Percentiles rank a stretch among this genome's conserved stretches.
Conservation (phyloP, 2,797 vertebrate species). For the Hemibagrus guttatus region DNA sequence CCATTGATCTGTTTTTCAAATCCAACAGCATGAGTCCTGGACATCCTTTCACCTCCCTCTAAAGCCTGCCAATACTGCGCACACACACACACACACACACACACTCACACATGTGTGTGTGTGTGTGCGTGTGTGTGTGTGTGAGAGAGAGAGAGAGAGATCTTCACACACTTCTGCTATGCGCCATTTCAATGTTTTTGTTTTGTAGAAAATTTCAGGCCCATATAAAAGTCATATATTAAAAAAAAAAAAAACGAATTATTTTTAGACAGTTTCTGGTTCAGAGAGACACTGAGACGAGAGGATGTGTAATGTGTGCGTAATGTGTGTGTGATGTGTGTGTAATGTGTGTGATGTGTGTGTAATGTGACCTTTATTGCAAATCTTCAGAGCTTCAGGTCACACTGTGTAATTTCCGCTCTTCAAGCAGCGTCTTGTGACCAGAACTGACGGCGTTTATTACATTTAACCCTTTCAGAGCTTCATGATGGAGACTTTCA, state of each 20-base stretch:
- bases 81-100: conserved; percentile 37
- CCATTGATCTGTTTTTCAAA: conserved; percentile 60
- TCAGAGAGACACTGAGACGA: not conserved
- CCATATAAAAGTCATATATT: not conserved
- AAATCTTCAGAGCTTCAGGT: not conserved
- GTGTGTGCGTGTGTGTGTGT: conserved; percentile 26
- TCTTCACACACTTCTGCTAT: conserved; percentile 17
- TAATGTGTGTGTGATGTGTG: not conserved
- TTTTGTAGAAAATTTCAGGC: not conserved
- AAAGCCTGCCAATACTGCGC: conserved; percentile 52
- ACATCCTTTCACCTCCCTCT: conserved; percentile 40
- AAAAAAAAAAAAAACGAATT: not conserved
- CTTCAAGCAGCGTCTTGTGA: not conserved
- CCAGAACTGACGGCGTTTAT: not conserved
- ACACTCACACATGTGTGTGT: conserved; percentile 15
- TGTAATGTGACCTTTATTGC: conserved; percentile 21
- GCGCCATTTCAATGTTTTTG: conserved; percentile 2
- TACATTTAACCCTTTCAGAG: not conserved
- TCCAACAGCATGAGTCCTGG: conserved; percentile 45
- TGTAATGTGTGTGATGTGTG: not conserved
- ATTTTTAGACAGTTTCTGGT: not conserved
- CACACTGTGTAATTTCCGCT: conserved; percentile 9
- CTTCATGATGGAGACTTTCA: no score
- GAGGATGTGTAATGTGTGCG: not conserved
- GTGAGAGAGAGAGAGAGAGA: conserved; percentile 3